Base-by-base conservation (phyloP, 2,888 invertebrate genomes). In the Drosophila emarginata region DNA sequence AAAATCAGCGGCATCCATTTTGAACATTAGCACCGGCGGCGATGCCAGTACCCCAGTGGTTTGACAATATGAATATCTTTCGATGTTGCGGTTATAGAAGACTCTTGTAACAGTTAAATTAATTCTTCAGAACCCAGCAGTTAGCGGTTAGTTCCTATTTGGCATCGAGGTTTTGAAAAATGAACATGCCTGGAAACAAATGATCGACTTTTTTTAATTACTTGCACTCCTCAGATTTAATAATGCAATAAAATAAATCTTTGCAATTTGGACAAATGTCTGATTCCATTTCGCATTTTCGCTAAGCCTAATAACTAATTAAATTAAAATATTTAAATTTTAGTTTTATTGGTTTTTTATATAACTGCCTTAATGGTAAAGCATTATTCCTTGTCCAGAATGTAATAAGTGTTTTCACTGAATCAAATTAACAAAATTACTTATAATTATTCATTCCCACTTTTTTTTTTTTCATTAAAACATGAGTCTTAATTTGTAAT, bases 1-100 rank as follows among this genome's bases (percentile, higher is more conserved):
- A 71, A 91, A 91, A 61, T 91, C 91, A 28, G 83, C 73, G 2
- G 91, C 79, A 75, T 91, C 91, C 91, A 91, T 91, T 80, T 90
- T 90, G 45, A 87, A 80, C 52, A 86, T 70, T 23, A 21, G 57
- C 28, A 52, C 45, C 45, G 45, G 45, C 45, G 45, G 32, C 12
- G 51, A 32, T 36, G 39, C 62, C 26, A 45, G 45, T 45, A 11
- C 45, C 45, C 45, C 45, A 18, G 45, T 11, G 14, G 21, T 26
- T 12, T 39, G 12, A n/a, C 26, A 79, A 80, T 36, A 70, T 74
- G 79, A 32, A 79, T 78, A 12, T 78, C 75, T 62, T 87, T 79
- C 23, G 15, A 15, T 45, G 26, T 51, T 51, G 7, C 6, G 4
- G 37, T 18, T 69, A 2, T 15, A 2, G 32, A 39, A 11, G 45